Evolutionary conservation across 2,113 vertebrate genomes (phyloP).

Genomic region (Nothoprocta pentlandii): DNA sequence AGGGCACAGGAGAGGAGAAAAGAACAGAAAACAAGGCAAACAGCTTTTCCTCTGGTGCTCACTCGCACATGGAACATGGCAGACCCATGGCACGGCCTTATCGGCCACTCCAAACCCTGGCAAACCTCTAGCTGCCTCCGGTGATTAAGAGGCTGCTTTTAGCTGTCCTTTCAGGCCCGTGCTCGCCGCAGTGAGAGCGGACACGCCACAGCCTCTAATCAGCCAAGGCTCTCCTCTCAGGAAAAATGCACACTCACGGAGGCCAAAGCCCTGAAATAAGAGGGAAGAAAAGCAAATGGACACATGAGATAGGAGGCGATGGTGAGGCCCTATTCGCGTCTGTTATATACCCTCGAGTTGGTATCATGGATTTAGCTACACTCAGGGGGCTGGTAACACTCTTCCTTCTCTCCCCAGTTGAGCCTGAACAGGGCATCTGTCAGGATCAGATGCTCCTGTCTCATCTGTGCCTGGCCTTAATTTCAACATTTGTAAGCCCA

Average conservation of each 20-base stretch:
- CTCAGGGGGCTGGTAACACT: not conserved
- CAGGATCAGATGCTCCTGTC: not conserved
- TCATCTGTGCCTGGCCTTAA: not conserved
- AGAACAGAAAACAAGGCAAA: not conserved
- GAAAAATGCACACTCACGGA: not conserved
- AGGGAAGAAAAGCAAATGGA: slow-evolving; percentile 1
- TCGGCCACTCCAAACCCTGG: slow-evolving; percentile 61
- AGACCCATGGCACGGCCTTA: slow-evolving; percentile 12
- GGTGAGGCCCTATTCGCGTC: not conserved
- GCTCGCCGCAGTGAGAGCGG: slow-evolving; percentile 7
- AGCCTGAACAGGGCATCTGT: not conserved
- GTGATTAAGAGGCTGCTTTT: slow-evolving; percentile 55
- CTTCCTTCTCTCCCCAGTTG: not conserved
- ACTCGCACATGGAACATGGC: slow-evolving; percentile 1
- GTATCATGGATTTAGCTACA: not conserved
- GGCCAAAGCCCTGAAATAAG: slow-evolving; percentile 37
- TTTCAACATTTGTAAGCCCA: not conserved
- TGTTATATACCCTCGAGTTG: not conserved
- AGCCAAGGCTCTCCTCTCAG: slow-evolving; percentile 38
- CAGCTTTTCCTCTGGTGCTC: not conserved
- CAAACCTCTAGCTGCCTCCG: not conserved
- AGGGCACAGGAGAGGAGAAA: not conserved
- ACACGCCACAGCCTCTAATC: slow-evolving; percentile 16
- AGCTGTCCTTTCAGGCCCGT: slow-evolving; percentile 62
- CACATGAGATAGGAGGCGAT: slow-evolving; percentile 37